phyloP scores from a whole-genome alignment of 2,888 invertebrate species.

The Polydrusus pterygomalis region DNA sequence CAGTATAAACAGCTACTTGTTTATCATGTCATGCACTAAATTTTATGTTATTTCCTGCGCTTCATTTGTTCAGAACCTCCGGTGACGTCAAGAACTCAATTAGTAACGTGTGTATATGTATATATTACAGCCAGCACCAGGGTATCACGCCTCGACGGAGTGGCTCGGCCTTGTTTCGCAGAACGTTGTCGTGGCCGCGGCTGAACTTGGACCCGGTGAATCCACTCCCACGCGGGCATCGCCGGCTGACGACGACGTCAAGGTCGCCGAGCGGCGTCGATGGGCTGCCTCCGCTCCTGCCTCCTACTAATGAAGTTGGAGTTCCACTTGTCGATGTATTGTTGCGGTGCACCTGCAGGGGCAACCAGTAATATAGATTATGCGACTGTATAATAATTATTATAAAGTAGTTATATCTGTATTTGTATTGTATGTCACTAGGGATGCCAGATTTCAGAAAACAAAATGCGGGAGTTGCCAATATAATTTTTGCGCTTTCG shows the following conservation, averaged over 20 bases:
- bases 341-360: slow-evolving; percentile 2
- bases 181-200: slow-evolving; percentile 14
- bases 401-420: too few relatives aligned
- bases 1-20: background rate
- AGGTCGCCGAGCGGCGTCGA: slow-evolving; percentile 30
- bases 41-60: background rate
- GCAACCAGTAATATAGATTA: background rate
- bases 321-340: background rate
- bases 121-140: background rate
- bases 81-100: slow-evolving; percentile 26
- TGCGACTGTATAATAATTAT: background rate
- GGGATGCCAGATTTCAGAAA: too few relatives aligned
- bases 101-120: slow-evolving; percentile 11
- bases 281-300: background rate
- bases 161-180: slow-evolving; percentile 36
- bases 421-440: too few relatives aligned
- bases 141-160: slow-evolving; percentile 41
- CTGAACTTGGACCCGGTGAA: slow-evolving; percentile 47
- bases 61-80: slow-evolving; percentile 11
- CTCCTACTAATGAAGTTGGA: background rate
- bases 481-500: too few relatives aligned
- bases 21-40: background rate
- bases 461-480: too few relatives aligned
- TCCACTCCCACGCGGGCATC: slow-evolving; percentile 36
- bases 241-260: slow-evolving; percentile 28